Conservation (phyloP, 1,140 invertebrate genomes). For the Ptiloglossa arizonensis region DNA sequence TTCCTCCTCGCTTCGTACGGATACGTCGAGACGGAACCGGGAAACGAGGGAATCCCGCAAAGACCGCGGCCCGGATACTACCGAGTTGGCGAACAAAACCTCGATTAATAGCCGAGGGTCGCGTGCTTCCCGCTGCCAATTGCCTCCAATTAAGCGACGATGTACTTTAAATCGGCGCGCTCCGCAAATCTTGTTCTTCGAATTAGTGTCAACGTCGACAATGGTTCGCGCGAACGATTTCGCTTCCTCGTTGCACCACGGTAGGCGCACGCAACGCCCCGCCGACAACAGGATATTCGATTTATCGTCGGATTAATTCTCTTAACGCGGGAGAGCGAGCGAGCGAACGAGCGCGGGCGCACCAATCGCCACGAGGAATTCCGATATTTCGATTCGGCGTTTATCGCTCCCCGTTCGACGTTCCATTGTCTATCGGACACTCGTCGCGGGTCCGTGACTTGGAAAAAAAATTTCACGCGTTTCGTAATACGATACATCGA, state of each 20-base stretch:
- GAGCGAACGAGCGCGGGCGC: too few species aligned
- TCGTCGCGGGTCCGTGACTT: too few species aligned
- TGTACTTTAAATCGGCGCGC: not conserved
- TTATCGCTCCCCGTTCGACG: not conserved
- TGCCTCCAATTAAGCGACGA: not conserved
- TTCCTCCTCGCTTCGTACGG: too few species aligned
- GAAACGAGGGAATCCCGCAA: not conserved
- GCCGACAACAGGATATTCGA: conserved; percentile 13
- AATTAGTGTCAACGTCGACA: conserved; percentile 2
- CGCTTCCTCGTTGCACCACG: conserved; percentile 4
- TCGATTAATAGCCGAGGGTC: too few species aligned
- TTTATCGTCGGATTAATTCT: not conserved
- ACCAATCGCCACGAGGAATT: not conserved
- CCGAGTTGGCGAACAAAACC: not conserved
- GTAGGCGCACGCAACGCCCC: not conserved
- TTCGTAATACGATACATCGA: too few species aligned
- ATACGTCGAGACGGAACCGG: not conserved
- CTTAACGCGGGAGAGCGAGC: too few species aligned
- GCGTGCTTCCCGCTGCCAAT: not conserved
- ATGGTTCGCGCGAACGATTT: not conserved
- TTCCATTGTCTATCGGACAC: too few species aligned
- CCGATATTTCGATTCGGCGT: not conserved
- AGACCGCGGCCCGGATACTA: not conserved
- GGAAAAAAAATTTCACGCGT: too few species aligned
- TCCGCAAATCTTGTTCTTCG: conserved; percentile 4